phyloP scores from a whole-genome alignment of 1,140 invertebrate genomes.

The Teleopsis dalmanni region DNA sequence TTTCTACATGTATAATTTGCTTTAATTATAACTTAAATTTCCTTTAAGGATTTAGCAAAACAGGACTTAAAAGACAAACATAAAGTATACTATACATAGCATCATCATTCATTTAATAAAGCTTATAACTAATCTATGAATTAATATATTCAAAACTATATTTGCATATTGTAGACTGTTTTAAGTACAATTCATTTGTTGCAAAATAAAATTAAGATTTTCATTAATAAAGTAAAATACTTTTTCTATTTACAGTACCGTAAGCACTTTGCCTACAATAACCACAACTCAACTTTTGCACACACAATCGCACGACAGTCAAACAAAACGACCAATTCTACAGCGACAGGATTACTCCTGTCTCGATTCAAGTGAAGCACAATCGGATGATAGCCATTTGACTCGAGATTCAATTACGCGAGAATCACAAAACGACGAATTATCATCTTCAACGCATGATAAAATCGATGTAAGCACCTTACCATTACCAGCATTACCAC shows the following conservation, averaged over 20 bases:
- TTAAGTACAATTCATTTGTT: no score
- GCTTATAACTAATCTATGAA: no score
- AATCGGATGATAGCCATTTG: conserved; percentile 39
- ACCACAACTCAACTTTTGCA: conserved; percentile 7
- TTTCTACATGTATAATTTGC: no score
- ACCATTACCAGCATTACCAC: conserved; percentile 35
- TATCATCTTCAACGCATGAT: conserved; percentile 35
- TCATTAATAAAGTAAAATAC: no score
- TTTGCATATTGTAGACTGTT: no score
- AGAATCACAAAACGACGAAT: conserved; percentile 39
- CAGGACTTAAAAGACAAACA: no score
- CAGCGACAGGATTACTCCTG: conserved; percentile 28
- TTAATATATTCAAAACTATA: no score
- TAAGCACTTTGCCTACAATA: conserved; percentile 6
- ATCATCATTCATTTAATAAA: no score
- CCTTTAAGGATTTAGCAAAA: no score
- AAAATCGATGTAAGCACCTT: conserved; percentile 39
- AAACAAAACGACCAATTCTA: conserved; percentile 6
- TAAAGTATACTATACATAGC: no score
- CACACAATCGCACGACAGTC: not conserved
- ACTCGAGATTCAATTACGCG: conserved; percentile 37
- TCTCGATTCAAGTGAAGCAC: conserved; percentile 37
- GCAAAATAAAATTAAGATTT: no score
- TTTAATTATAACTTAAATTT: no score
- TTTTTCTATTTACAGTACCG: conserved; percentile 4